A percentile compares a stretch with the other conserved stretches of the same genome.
phyloP scores from a whole-genome alignment of 2,797 vertebrate species.

The Sandelia bainsii region DNA sequence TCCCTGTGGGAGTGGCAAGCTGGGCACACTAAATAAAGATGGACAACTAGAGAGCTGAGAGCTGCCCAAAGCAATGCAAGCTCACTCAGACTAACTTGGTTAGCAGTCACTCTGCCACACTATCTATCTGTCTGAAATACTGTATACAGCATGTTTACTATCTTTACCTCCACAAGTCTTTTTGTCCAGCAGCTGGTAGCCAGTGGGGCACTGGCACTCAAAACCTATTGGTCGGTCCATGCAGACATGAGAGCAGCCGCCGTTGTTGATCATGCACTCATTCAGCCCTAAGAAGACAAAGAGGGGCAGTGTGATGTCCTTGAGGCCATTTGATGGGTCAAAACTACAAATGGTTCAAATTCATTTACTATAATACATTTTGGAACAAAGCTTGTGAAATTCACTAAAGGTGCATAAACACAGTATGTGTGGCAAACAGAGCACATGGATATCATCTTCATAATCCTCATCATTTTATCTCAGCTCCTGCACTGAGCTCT shows the following conservation, averaged over 20 bases:
- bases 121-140: slow-evolving; percentile 3
- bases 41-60: slow-evolving; percentile 34
- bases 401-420: not conserved
- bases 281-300: slow-evolving; percentile 88
- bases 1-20: slow-evolving; percentile 44
- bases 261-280: slow-evolving; percentile 94
- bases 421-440: slow-evolving; percentile 3
- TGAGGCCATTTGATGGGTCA: too few relatives aligned
- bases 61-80: slow-evolving; percentile 35
- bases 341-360: too few relatives aligned
- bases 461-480: slow-evolving; percentile 46
- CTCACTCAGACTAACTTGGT: not conserved
- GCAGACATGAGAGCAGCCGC: slow-evolving; percentile 97
- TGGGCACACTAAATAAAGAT: slow-evolving; percentile 33
- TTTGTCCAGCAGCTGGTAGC: slow-evolving; percentile 95
- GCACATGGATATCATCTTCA: slow-evolving; percentile 14
- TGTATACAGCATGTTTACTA: slow-evolving; percentile 44
- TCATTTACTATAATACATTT: not conserved
- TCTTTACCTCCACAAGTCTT: slow-evolving; percentile 96
- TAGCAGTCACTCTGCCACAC: slow-evolving; percentile 23
- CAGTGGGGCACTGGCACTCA: slow-evolving; percentile 93
- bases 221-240: slow-evolving; percentile 94
- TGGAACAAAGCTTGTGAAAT: slow-evolving; percentile 4
- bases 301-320: not conserved
- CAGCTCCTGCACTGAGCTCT: slow-evolving; percentile 11